A percentile compares a stretch with the other conserved stretches of the same genome.
These are phyloP conservation scores for Sesia bembeciformis DNA, from an alignment of 2,888 invertebrate species.

Conservation along the genomic window DNA sequence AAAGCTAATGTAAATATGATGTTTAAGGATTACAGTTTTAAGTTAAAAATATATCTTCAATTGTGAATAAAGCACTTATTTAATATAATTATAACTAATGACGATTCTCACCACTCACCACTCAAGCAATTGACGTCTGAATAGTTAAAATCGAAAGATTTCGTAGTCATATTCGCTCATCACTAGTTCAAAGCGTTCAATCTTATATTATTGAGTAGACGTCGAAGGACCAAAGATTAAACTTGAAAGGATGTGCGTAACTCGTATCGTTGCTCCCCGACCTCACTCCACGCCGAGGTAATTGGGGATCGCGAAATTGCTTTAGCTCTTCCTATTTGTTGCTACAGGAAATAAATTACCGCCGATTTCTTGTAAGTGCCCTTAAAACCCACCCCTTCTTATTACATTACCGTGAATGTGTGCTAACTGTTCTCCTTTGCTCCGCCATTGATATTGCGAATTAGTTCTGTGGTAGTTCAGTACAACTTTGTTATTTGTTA, in stretches of 20 bases:
- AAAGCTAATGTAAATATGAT: too few species aligned
- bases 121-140: too few species aligned
- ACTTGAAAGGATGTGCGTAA: neutral
- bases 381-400: constrained; percentile 22
- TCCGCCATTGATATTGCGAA: constrained; percentile 14
- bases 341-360: constrained; percentile 43
- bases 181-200: too few species aligned
- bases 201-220: too few species aligned
- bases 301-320: constrained; percentile 46
- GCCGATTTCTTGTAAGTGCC: constrained; percentile 40
- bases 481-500: neutral
- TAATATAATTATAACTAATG: too few species aligned
- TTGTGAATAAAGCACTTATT: too few species aligned
- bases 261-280: neutral
- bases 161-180: too few species aligned
- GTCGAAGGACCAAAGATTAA: neutral
- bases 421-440: constrained; percentile 17
- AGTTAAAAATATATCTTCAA: too few species aligned
- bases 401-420: constrained; percentile 28
- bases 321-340: constrained; percentile 43
- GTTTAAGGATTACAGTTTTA: too few species aligned
- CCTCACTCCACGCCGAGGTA: constrained; percentile 20
- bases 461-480: neutral
- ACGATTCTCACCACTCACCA: too few species aligned
- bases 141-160: too few species aligned